A percentile compares a stretch with the other conserved stretches of the same genome.
Conservation (phyloP, 2,888 invertebrate genomes). For the Drosophila dives region DNA sequence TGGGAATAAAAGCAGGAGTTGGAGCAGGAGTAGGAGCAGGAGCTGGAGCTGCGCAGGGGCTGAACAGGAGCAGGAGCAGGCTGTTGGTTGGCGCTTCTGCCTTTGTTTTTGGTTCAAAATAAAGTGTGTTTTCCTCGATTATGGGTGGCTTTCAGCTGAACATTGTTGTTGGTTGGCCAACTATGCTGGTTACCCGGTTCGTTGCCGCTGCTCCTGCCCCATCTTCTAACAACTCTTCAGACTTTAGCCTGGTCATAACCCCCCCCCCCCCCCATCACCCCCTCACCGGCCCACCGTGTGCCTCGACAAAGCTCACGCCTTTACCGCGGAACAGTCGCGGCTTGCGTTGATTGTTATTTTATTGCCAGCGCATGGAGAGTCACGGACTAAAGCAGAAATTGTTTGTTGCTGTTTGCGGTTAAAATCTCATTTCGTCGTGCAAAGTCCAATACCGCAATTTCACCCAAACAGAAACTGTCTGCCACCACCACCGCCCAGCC, state of each 20-base stretch:
- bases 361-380: constrained; percentile 69
- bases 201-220: neutral
- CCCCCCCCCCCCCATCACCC: neutral
- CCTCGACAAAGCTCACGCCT: constrained; percentile 13
- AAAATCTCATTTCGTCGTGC: constrained; percentile 72
- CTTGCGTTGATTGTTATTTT: constrained; percentile 78
- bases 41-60: neutral
- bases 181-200: constrained; percentile 21
- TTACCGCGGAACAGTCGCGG: constrained; percentile 62
- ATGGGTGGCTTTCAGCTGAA: constrained; percentile 26
- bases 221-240: neutral
- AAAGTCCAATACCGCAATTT: constrained; percentile 35
- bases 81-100: neutral
- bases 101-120: constrained; percentile 35
- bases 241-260: constrained; percentile 5
- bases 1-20: neutral
- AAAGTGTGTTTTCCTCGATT: constrained; percentile 47
- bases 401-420: constrained; percentile 75
- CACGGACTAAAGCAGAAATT: constrained; percentile 73
- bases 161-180: constrained; percentile 51
- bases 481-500: neutral
- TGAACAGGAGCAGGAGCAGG: neutral
- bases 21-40: neutral
- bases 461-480: neutral
- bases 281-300: too few relatives aligned